A percentile compares a stretch with the other conserved stretches of the same genome.
These are phyloP conservation scores for Griposia aprilina DNA, from an alignment of 2,888 invertebrate species.

Conservation along the genomic window DNA sequence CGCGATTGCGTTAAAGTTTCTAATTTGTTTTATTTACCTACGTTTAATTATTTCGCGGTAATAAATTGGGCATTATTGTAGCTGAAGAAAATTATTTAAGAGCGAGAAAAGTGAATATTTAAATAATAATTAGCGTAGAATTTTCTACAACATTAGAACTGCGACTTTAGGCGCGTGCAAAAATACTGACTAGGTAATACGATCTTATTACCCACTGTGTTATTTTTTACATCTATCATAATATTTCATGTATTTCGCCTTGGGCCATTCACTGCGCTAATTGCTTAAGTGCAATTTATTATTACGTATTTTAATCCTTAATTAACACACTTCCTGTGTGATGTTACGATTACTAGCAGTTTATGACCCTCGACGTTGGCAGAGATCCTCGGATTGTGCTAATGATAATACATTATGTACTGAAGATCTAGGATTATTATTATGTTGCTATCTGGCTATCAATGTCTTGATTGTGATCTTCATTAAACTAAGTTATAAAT, in stretches of 20 bases:
- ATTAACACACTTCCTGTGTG: constrained; percentile 79
- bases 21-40: constrained; percentile 55
- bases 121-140: not conserved
- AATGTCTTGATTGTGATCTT: constrained; percentile 31
- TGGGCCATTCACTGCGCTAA: constrained; percentile 77
- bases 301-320: constrained; percentile 76
- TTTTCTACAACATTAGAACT: constrained; percentile 28
- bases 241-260: constrained; percentile 71
- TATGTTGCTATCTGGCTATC: constrained; percentile 15
- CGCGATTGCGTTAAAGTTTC: constrained; percentile 61
- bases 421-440: not conserved
- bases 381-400: constrained; percentile 5
- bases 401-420: not conserved
- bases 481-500: constrained; percentile 21
- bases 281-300: constrained; percentile 75
- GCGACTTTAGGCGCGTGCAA: constrained; percentile 14
- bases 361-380: constrained; percentile 68
- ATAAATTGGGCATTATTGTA: constrained; percentile 10
- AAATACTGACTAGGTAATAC: constrained; percentile 23
- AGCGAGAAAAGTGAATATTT: constrained; percentile 23
- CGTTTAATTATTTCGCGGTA: constrained; percentile 43
- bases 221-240: constrained; percentile 56
- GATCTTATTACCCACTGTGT: constrained; percentile 8
- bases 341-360: constrained; percentile 72
- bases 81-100: constrained; percentile 27